Evolutionary conservation across 2,888 invertebrate species (phyloP), one percentile per base, ranked within the genome.

Genomic region (Anorthoa munda): DNA sequence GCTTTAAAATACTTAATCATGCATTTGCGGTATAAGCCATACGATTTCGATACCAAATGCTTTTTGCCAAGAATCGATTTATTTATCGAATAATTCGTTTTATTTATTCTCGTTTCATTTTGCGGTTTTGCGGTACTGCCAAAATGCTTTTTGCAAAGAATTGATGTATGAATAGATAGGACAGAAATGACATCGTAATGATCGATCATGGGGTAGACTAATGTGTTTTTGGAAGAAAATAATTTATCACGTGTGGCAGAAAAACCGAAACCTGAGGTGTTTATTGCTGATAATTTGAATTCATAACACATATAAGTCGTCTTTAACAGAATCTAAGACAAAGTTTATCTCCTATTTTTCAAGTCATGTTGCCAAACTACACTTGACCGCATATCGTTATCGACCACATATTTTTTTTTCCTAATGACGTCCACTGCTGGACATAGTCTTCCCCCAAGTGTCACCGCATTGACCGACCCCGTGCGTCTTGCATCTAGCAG

Each of bases 81-180:
- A 65, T 71, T 31, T 69, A 65, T 71, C 60, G 67, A 59, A 74
- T 76, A 55, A 72, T 67, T 64, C 7, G 46, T 73, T 64, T 70
- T 68, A 77, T 76, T 77, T 72, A 65, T 70, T 53, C 56, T n/a
- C 70, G 39, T 66, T 60, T 63, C 66, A 61, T 48, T 77, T 81
- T 72, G 67, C 55, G 69, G 73, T 63, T 76, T 75, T 68, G 73
- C 53, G 81, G 23, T 59, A 12, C 53, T 65, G 63, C 65, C 67
- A 72, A 70, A 82, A 81, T 77, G 50, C 48, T 67, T 81, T 81
- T 81, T 53, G 39, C 48, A 75, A 80, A 64, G 66, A 75, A 69
- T 71, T 81, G 77, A 81, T 67, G 18, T 79, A 81, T 79, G 61
- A 51, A 60, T 61, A 69, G 23, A 46, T 71, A 18, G 50, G 23